Base-by-base conservation (phyloP, 2,113 vertebrate species). In the Chionodraco myersi region DNA sequence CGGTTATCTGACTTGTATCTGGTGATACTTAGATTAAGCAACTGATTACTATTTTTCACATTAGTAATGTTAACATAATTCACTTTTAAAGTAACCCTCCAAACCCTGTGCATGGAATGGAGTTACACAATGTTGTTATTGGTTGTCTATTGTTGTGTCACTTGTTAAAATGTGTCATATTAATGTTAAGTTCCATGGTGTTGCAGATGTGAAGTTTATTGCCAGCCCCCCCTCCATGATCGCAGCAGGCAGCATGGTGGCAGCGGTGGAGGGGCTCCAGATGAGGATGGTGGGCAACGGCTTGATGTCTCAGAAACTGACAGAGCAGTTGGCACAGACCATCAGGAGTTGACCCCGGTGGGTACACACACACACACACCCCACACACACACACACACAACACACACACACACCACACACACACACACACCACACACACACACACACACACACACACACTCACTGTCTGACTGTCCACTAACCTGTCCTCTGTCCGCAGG, bases 181-280 rank as follows among this genome's bases (percentile, higher is more conserved):
- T 65, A 51, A 77, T 58, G 10, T 57, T 0, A 1, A 4, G 8
- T 65, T 69, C 4, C n/a, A 3, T 66, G 49, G 0, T 26, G 23
- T 14, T 26, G 69, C 94, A 99, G 97, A 99, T 34, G 96, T 97
- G 80, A 99, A 98, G 85, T 99, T 99, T 93, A 97, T 98, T 84
- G 97, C 97, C 83, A 96, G 95, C 83, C 97, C 97, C 1, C 96
- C 97, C 3, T 99, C 97, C 90, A 99, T 99, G 97, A 96, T 99
- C 0, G 97, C 97, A 0, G 97, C 97, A 0, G 97, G 97, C 81
- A 99, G 97, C 12, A 94, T 97, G 86, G 96, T 95, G 51, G 97
- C 97, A 2, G 97, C 97, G 0, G 95, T 97, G 78, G 96, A 97
- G 87, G 97, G 97, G 64, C 91, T 99, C 72, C 95, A 96, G 86